Conservation (phyloP, 2,888 invertebrate genomes). For the Archaeoteleia sp. region DNA sequence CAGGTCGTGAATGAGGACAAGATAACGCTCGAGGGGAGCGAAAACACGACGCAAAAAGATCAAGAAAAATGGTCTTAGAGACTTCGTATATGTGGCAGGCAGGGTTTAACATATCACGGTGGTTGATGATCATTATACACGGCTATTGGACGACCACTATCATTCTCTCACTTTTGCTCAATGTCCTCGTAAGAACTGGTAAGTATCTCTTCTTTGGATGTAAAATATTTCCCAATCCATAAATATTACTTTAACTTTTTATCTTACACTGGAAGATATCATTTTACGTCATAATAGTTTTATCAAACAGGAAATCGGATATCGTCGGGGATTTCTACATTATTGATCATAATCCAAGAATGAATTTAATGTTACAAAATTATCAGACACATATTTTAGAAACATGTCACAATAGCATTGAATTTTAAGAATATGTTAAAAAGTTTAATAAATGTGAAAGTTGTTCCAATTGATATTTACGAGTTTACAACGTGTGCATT, state of each 20-base stretch:
- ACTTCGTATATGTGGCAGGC: conserved; percentile 68
- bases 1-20: conserved; percentile 49
- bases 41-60: conserved; percentile 43
- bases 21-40: conserved; percentile 35
- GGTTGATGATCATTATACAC: conserved; percentile 66
- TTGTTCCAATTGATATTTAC: too few species aligned
- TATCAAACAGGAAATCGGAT: too few species aligned
- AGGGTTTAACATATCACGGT: conserved; percentile 66
- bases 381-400: too few species aligned
- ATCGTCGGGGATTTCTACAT: too few species aligned
- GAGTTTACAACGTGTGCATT: too few species aligned
- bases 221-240: conserved; percentile 14
- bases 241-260: background rate
- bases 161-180: conserved; percentile 68
- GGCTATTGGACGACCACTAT: conserved; percentile 68
- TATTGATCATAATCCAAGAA: too few species aligned
- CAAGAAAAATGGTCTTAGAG: conserved; percentile 68
- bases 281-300: too few species aligned
- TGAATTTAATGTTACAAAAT: too few species aligned
- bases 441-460: too few species aligned
- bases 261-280: background rate
- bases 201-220: conserved; percentile 57
- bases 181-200: conserved; percentile 70
- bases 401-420: too few species aligned
- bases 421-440: too few species aligned